Evolutionary conservation across 1,140 invertebrate genomes (phyloP).

Genomic region (Gonatopus flavifemur): DNA sequence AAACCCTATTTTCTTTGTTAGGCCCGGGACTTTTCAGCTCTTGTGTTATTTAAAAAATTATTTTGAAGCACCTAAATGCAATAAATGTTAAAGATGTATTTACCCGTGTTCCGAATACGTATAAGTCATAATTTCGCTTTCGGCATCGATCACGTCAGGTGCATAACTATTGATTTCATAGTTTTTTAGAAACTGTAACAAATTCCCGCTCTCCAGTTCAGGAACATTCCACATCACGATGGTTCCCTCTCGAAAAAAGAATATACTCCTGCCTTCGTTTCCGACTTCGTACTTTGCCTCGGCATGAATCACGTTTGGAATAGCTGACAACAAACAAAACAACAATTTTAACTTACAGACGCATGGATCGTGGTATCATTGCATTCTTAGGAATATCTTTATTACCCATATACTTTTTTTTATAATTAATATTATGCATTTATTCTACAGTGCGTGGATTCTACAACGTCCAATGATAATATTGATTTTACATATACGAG

Average conservation of each 20-base stretch:
- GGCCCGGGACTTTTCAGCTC: too few relatives aligned
- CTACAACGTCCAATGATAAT: too few relatives aligned
- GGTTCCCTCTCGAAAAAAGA: constrained; percentile 85
- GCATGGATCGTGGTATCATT: too few relatives aligned
- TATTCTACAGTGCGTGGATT: too few relatives aligned
- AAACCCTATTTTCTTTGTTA: too few relatives aligned
- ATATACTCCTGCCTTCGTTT: constrained; percentile 74
- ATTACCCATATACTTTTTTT: too few relatives aligned
- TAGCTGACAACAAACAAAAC: constrained; percentile 42
- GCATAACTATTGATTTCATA: constrained; percentile 72
- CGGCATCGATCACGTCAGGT: constrained; percentile 68
- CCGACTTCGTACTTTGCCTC: constrained; percentile 74
- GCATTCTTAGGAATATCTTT: too few relatives aligned
- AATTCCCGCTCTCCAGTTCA: constrained; percentile 77
- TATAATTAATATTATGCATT: too few relatives aligned
- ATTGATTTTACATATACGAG: too few relatives aligned
- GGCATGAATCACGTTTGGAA: constrained; percentile 72
- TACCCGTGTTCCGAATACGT: constrained; percentile 65
- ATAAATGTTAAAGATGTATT: constrained; percentile 7
- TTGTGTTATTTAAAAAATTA: too few relatives aligned
- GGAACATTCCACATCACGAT: constrained; percentile 93
- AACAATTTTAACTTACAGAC: too few relatives aligned
- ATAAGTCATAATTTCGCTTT: constrained; percentile 84
- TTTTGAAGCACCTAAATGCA: neutral
- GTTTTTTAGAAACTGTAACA: constrained; percentile 71